Evolutionary conservation across 2,888 invertebrate genomes (phyloP), one percentile per base, ranked within the genome.

Genomic region (Dolichomitus sp.): DNA sequence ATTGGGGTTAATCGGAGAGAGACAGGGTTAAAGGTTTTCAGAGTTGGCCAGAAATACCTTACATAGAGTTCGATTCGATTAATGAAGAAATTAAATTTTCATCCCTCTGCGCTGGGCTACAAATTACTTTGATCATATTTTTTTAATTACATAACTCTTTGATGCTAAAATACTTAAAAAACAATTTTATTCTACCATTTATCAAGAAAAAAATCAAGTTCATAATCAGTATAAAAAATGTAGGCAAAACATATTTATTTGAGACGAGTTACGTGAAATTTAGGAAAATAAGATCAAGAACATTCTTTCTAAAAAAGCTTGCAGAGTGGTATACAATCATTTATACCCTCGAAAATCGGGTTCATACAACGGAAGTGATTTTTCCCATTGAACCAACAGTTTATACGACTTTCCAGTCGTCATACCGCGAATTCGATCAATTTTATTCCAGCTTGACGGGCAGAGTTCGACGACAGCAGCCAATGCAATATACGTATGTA

Each of bases 381-480:
- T 63, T 42, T 42, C 42, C 17, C 40, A 63, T 63, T 23, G 12
- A 23, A 40, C 17, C 63, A 42, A 40, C 42, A 63, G 37, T 23
- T 63, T 63, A 40, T 80, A 42, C 17, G 50, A 48, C 27, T 66
- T 57, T 40, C 42, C 33, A 40, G 23, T 76, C 40, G 40, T 66
- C 33, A n/a, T 75, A 45, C 57, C 12, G 30, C 66, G 17, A 72
- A 81, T 69, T 68, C 79, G 66, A 73, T 73, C 66, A 79, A 72
- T 81, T 68, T 72, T 54, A 23, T 76, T 61, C 17, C 48, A 72
- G n/a, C 52, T 14, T 45, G 37, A 48, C 66, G 40, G 45, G 33
- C 50, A 42, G 27, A 48, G 65, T 30, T 12, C n/a, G 19, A 48
- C 14, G 19, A 66, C 57, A 19, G 27, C 14, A 19, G 54, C 57